Evolutionary conservation across 2,888 invertebrate species (phyloP), one percentile per base, ranked within the genome.

Genomic region (Brenthis ino): DNA sequence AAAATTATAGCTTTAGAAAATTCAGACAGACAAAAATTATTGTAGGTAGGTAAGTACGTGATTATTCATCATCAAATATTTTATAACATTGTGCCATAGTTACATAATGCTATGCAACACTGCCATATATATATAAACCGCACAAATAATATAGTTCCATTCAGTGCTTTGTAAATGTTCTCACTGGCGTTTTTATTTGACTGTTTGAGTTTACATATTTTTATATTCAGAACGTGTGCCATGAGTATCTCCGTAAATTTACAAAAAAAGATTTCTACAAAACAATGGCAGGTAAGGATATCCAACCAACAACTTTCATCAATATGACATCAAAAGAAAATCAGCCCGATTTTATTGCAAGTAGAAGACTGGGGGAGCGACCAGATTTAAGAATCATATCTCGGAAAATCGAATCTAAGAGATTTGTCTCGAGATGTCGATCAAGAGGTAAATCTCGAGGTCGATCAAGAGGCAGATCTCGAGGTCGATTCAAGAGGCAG

Each of bases 101-200:
- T 68, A 55, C 64, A 67, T 65, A 75, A 74, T 69, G 61, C 64
- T 65, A 60, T 57, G 66, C 64, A 75, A 75, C 70, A 51, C 14
- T 33, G 24, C 28, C 28, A n/a, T 53, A 53, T 13, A 54, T 37
- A 57, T 67, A 70, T 47, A 57, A 50, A 5, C 11, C 12, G 13
- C 3, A 16, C 20, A 37, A 13, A 16, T n/a, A 5, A 20, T 56
- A 37, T 2, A 11, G 14, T 16, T 13, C 3, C 8, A 13, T 16
- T 63, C 57, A 65, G 65, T 65, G 13, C 47, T 24, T 57, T 11
- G 33, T 3, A 20, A 24, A n/a, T 4, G 6, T 16, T 11, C 28
- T 20, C n/a, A 47, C 12, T 8, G 24, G 50, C 33, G 8, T n/a
- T n/a, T 11, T 24, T 64, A 24, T 24, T 24, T 28, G 28, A 43